Evolutionary conservation across 2,113 vertebrate species (phyloP), one percentile per base, ranked within the genome.

Genomic region (Plectropomus leopardus): DNA sequence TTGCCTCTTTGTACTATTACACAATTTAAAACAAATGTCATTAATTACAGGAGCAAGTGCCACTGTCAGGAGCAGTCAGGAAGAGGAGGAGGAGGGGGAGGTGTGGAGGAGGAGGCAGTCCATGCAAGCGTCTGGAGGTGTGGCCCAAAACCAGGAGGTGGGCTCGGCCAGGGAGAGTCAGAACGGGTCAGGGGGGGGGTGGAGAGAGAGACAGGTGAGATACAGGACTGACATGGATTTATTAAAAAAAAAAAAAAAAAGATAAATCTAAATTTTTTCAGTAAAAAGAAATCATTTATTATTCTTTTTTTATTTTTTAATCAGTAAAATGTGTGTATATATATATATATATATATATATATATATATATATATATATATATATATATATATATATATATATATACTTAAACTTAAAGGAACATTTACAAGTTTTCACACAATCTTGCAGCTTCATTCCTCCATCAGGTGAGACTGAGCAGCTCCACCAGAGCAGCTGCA

Each of bases 81-180:
- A 2, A 66, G 83, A 86, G 34, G 19, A 93, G 58, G 88, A 94
- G 55, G 91, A 84, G 1, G 85, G 89, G 51, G 95, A 96, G 72
- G 91, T 98, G 72, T 98, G 97, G 97, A 96, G 95, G 79, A 96
- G 96, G 81, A 96, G 97, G 80, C 94, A 44, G 21, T 96, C 94
- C 78, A 72, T 96, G 65, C 95, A 95, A 90, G 93, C 92, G 0
- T 88, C 95, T 1, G 88, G 93, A 48, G 94, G 85, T 14, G 94
- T 80, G 51, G 86, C 92, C 54, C 95, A 90, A 68, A 95, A 95
- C 54, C 96, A 96, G 36, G 95, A 85, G 36, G 72, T 36, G 3
- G 23, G 36, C 26, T 60, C 78, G 55, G 24, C 84, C 32, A 93
- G 94, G 8, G 95, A 94, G 42, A 26, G 92, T 67, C 80, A 77